Conservation (phyloP, 2,888 invertebrate species). For the Idaea dimidiata region DNA sequence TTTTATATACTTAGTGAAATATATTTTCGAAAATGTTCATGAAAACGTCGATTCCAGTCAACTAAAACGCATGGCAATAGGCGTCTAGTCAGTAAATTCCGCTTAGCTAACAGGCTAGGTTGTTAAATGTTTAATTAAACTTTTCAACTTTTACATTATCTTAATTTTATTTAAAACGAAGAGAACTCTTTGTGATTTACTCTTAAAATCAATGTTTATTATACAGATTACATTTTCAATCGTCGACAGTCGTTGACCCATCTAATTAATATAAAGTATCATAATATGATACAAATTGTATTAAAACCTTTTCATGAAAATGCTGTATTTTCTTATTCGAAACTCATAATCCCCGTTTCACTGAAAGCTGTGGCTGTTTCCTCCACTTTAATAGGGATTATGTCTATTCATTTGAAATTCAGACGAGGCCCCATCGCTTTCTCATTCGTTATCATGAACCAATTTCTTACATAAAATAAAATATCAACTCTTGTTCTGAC, state of each 20-base stretch:
- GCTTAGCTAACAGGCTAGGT: too few relatives aligned
- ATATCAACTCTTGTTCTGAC: conserved; percentile 12
- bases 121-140: too few relatives aligned
- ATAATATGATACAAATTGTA: conserved; percentile 26
- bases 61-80: too few relatives aligned
- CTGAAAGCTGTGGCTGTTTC: conserved; percentile 38
- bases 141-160: too few relatives aligned
- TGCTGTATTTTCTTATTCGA: conserved; percentile 31
- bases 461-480: conserved; percentile 29
- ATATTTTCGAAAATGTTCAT: too few relatives aligned
- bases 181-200: background rate
- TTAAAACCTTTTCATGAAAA: conserved; percentile 38
- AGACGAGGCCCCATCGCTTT: conserved; percentile 53
- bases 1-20: too few relatives aligned
- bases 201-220: too few relatives aligned
- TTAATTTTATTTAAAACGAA: too few relatives aligned
- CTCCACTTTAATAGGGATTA: conserved; percentile 57
- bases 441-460: conserved; percentile 47
- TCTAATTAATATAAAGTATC: conserved; percentile 38
- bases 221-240: background rate
- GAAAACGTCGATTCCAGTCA: too few relatives aligned
- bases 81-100: too few relatives aligned
- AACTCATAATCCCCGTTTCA: conserved; percentile 43
- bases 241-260: background rate
- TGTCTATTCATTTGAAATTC: conserved; percentile 60